These are phyloP conservation scores for Struthidea cinerea DNA, from an alignment of 2,113 vertebrate genomes.

Conservation along the genomic window DNA sequence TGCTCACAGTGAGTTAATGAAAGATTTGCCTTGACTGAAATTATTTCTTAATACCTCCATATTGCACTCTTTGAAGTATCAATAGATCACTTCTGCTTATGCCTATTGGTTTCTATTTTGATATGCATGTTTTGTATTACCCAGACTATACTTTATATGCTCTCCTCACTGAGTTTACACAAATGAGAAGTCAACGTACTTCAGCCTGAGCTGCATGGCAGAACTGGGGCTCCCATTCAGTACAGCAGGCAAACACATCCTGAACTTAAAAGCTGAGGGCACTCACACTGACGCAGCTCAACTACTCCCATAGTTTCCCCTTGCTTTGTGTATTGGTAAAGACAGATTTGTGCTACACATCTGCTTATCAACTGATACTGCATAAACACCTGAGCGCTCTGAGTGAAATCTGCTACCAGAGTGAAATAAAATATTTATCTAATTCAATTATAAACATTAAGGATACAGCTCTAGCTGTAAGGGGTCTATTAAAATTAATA, in stretches of 20 bases:
- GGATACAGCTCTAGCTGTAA: background rate
- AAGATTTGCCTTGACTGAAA: background rate
- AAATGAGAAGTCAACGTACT: background rate
- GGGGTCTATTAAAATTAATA: background rate
- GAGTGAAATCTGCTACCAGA: background rate
- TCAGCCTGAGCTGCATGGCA: background rate
- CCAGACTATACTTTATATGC: background rate
- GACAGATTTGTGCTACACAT: background rate
- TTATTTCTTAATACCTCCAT: background rate
- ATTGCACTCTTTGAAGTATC: background rate
- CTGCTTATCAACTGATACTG: background rate
- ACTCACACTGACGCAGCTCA: background rate
- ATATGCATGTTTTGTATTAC: background rate
- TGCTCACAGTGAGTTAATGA: background rate
- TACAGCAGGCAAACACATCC: background rate
- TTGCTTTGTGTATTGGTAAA: background rate
- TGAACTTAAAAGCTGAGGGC: background rate
- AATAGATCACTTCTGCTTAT: background rate
- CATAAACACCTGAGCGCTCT: background rate
- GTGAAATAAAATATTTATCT: background rate
- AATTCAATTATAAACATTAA: background rate
- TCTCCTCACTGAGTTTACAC: background rate
- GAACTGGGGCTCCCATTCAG: background rate
- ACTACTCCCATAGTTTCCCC: background rate
- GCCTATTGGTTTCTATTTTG: background rate